Conservation (phyloP, 2,113 vertebrate genomes). For the Tenrec ecaudatus region DNA sequence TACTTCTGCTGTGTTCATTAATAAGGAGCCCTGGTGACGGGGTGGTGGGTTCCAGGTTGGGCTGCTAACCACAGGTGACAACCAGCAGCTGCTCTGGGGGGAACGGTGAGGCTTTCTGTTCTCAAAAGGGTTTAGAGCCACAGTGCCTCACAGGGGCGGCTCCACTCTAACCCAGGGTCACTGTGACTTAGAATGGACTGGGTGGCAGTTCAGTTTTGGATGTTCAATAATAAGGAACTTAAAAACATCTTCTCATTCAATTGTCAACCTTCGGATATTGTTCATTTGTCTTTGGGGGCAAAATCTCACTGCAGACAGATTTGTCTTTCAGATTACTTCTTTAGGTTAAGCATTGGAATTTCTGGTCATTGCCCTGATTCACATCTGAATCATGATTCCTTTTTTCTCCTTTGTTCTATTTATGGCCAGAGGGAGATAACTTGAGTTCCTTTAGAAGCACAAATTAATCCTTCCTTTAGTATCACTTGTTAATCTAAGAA, state of each 20-base stretch:
- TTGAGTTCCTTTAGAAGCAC: background rate
- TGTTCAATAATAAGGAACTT: background rate
- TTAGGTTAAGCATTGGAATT: background rate
- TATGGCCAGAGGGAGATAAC: background rate
- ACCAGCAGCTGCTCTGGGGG: no score
- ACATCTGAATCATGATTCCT: background rate
- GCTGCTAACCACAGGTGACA: no score
- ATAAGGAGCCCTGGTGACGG: background rate
- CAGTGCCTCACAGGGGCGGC: no score
- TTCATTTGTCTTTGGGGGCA: background rate
- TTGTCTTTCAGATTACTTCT: background rate
- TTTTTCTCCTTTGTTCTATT: background rate
- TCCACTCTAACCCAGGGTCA: no score
- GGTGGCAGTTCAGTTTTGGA: no score
- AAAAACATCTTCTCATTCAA: background rate
- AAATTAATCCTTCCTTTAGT: background rate
- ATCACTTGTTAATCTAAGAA: conserved; percentile 50
- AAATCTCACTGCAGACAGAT: background rate
- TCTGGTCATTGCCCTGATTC: background rate
- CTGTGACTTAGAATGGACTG: no score
- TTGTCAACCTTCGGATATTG: background rate
- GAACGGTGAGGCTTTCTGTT: no score
- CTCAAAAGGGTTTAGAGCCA: no score
- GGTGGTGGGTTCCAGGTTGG: no score
- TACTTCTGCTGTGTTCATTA: background rate